Evolutionary conservation across 2,888 invertebrate genomes (phyloP), one percentile per base, ranked within the genome.

Genomic region (Ophraella communa): DNA sequence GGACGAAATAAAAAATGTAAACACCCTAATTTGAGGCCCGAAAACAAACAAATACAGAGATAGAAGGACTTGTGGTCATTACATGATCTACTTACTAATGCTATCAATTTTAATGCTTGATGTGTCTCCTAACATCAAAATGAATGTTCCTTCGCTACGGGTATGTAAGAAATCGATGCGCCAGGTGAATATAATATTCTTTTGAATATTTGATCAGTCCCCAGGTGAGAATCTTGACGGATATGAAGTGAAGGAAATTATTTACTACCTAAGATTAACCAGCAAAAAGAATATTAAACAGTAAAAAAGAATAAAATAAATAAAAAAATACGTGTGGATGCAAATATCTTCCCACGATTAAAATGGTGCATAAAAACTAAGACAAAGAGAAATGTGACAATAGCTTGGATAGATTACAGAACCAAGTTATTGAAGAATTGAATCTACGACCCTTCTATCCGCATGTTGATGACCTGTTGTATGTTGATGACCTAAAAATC

Each of bases 201-300:
- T 52, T 64, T 67, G 69, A 69, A 67, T 69, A 67, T 67, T 69
- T 65, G 59, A 65, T 67, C 65, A 69, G 61, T 49, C 62, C 27
- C 59, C 65, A 59, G 62, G 65, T 62, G 67, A 67, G 65, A 67
- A 60, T n/a, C 47, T 57, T 53, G 49, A 45, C 47, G 58, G 49
- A 49, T 47, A 58, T 17, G 49, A 58, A 58, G 49, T 39, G 58
- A 33, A 21, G 58, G 24, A 39, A 35, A 45, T 58, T 58, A 58
- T 49, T 58, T 51, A 58, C 23, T 30, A 27, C 18, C 24, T 44
- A 23, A 14, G 27, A 11, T 5, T 17, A 35, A 17, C 21, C 39
- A 10, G 51, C 58, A 11, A 58, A 58, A 51, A 51, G 49, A 58
- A 58, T 45, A 58, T 58, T 58, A n/a, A 45, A 30, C 30, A 30